Percentiles rank a stretch among this genome's conserved stretches.
Evolutionary conservation across 2,888 invertebrate species (phyloP).

Genomic region (Diplazon laetatorius): DNA sequence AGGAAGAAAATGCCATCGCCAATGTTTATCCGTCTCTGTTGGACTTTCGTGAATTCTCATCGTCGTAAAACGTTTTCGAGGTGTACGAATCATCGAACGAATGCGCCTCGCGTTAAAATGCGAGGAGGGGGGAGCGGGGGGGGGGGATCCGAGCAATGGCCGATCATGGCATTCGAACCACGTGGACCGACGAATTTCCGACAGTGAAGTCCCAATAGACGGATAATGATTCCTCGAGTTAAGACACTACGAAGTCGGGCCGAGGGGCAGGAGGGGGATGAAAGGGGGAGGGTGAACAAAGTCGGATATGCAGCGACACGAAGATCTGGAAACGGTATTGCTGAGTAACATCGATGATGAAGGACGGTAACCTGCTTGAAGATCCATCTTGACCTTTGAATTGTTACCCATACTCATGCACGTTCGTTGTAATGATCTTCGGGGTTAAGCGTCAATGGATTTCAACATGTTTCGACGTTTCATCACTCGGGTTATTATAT

Average conservation of each 20-base stretch:
- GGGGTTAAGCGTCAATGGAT: constrained; percentile 37
- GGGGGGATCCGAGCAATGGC: constrained; percentile 57
- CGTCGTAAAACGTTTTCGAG: constrained; percentile 30
- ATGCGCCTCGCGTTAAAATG: constrained; percentile 58
- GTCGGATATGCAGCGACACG: constrained; percentile 12
- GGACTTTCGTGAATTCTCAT: constrained; percentile 18
- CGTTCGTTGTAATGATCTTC: constrained; percentile 52
- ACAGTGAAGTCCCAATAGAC: constrained; percentile 36
- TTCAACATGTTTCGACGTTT: constrained; percentile 29
- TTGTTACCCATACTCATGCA: constrained; percentile 63
- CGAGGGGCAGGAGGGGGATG: constrained; percentile 8
- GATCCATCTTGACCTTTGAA: constrained; percentile 55
- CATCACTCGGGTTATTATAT: constrained; percentile 28
- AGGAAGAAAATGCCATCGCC: constrained; percentile 61
- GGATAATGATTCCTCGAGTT: constrained; percentile 35
- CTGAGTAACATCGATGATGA: constrained; percentile 49
- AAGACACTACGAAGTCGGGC: constrained; percentile 53
- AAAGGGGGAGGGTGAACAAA: constrained; percentile 7
- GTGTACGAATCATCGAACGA: constrained; percentile 59
- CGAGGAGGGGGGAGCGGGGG: too few species aligned
- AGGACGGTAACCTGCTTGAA: constrained; percentile 52
- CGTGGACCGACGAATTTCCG: constrained; percentile 67
- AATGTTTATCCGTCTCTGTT: constrained; percentile 52
- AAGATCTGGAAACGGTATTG: constrained; percentile 26
- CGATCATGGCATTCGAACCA: constrained; percentile 73